Conservation (phyloP, 53 echinoderm and acorn worm genomes). For the Hippasteria phrygiana region DNA sequence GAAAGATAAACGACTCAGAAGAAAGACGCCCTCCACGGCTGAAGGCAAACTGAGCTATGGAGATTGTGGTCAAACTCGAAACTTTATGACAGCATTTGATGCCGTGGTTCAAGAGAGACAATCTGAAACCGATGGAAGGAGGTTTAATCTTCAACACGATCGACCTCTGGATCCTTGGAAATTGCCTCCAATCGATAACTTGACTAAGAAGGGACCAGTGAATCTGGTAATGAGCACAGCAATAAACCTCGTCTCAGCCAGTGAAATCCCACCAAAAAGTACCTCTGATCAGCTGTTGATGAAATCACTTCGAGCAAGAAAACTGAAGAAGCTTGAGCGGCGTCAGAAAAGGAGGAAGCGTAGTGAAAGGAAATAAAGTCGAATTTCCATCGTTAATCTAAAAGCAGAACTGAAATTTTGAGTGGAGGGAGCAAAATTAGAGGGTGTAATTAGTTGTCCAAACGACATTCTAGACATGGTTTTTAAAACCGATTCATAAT, state of each 20-base stretch:
- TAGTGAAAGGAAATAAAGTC: slow-evolving; percentile 22
- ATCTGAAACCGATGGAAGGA: slow-evolving; percentile 10
- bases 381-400: background rate
- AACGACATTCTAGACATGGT: too few relatives aligned
- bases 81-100: background rate
- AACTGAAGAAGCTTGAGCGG: slow-evolving; percentile 14
- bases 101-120: background rate
- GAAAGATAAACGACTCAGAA: background rate
- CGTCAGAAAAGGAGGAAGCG: slow-evolving; percentile 15
- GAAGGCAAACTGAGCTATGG: slow-evolving; percentile 19
- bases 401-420: background rate
- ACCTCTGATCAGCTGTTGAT: slow-evolving; percentile 12
- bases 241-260: background rate
- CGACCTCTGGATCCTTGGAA: slow-evolving; percentile 40
- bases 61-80: background rate
- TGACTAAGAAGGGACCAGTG: slow-evolving; percentile 26
- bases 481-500: too few relatives aligned
- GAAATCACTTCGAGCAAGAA: slow-evolving; percentile 5
- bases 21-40: background rate
- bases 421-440: too few relatives aligned
- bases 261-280: too few relatives aligned
- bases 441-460: too few relatives aligned
- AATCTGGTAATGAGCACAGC: slow-evolving; percentile 25
- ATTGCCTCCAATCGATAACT: slow-evolving; percentile 30
- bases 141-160: slow-evolving; percentile 22